Evolutionary conservation across 2,113 vertebrate genomes (phyloP).

Genomic region (Sebastes schlegelii): DNA sequence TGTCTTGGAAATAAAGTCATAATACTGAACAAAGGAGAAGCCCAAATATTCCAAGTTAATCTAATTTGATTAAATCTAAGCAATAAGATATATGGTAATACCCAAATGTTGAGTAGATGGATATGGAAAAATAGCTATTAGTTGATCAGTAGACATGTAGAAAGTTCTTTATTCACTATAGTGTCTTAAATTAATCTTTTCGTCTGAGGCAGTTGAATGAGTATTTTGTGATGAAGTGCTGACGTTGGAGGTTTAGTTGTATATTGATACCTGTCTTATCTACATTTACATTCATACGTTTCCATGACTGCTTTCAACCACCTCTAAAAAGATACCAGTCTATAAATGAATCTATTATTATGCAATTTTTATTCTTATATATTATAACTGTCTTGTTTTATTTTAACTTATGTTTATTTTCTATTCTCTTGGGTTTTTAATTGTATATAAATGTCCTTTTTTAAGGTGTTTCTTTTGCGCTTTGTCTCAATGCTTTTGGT

Average conservation of each 20-base stretch:
- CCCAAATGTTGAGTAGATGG: constrained; percentile 26
- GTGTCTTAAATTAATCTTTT: background rate
- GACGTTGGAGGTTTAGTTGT: background rate
- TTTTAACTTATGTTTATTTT: no score
- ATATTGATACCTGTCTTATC: background rate
- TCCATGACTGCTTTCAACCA: background rate
- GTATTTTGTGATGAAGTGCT: background rate
- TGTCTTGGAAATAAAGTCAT: constrained; percentile 58
- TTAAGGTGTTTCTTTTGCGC: no score
- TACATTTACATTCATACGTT: background rate
- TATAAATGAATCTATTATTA: background rate
- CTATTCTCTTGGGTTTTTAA: no score
- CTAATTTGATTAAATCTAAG: constrained; percentile 64
- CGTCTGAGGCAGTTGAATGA: background rate
- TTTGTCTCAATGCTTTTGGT: no score
- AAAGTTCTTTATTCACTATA: constrained; percentile 11
- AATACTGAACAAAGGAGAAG: constrained; percentile 62
- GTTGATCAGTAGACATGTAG: constrained; percentile 12
- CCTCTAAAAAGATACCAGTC: background rate
- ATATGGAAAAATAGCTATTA: constrained; percentile 39
- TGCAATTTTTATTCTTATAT: no score
- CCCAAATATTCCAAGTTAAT: constrained; percentile 42
- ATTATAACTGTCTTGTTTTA: no score
- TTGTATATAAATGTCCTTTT: no score
- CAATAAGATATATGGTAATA: constrained; percentile 66